Evolutionary conservation across 2,797 vertebrate genomes (phyloP).

Genomic region (Danio choprae): DNA sequence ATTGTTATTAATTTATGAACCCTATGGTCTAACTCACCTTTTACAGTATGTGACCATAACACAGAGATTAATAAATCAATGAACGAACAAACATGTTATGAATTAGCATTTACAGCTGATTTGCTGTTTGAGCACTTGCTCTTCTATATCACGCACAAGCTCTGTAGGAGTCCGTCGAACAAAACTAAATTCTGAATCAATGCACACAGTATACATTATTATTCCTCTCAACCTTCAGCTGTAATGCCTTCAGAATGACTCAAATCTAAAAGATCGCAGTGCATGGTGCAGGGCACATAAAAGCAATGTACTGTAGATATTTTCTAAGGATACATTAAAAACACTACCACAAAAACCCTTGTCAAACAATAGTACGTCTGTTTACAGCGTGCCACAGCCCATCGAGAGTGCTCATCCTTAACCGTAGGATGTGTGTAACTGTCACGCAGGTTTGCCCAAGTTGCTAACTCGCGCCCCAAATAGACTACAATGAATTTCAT

Average conservation of each 20-base stretch:
- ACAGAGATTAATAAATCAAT: not conserved
- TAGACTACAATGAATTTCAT: constrained; percentile 19
- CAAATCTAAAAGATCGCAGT: not conserved
- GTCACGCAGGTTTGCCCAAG: constrained; percentile 21
- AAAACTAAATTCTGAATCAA: constrained; percentile 3
- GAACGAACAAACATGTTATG: not conserved
- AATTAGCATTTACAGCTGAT: constrained; percentile 5
- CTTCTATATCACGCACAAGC: not conserved
- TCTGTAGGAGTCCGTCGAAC: not conserved
- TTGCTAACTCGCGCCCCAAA: constrained; percentile 28
- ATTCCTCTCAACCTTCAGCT: not conserved
- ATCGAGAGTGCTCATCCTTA: constrained; percentile 35
- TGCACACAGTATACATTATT: no score
- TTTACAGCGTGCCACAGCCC: constrained; percentile 23
- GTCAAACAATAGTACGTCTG: constrained; percentile 38
- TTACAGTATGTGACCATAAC: not conserved
- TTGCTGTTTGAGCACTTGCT: not conserved
- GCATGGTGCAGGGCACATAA: not conserved
- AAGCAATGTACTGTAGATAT: not conserved
- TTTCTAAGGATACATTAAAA: constrained; percentile 6
- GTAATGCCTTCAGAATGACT: not conserved
- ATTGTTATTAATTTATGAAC: not conserved
- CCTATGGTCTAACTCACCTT: not conserved
- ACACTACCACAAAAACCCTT: constrained; percentile 12
- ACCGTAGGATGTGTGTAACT: constrained; percentile 6